Percentiles rank a stretch among this genome's conserved stretches.
phyloP scores from a whole-genome alignment of 2,888 invertebrate species.

The Strigamia transsilvanica region DNA sequence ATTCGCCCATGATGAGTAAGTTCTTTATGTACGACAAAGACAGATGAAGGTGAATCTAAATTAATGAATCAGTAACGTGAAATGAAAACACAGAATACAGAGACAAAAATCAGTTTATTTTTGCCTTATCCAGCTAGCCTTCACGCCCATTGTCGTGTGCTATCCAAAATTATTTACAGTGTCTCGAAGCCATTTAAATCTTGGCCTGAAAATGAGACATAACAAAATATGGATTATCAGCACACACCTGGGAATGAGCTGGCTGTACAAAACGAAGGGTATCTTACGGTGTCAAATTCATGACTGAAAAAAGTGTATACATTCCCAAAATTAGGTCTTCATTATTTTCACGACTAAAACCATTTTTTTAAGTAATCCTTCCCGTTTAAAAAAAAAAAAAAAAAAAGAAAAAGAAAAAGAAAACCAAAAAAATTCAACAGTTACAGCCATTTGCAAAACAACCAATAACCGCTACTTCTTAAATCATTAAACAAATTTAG shows the following conservation, averaged over 20 bases:
- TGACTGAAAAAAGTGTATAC: constrained; percentile 54
- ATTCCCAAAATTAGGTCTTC: constrained; percentile 57
- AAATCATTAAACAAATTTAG: not conserved
- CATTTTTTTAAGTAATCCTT: not conserved
- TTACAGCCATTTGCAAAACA: constrained; percentile 19
- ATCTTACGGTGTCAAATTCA: constrained; percentile 53
- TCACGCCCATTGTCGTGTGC: constrained; percentile 54
- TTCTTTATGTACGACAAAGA: too few species aligned
- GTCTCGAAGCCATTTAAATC: constrained; percentile 54
- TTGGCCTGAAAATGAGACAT: constrained; percentile 50
- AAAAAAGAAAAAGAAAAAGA: not conserved
- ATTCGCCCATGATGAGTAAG: too few species aligned
- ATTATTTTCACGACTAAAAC: constrained; percentile 26
- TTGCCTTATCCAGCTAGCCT: constrained; percentile 58
- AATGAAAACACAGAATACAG: constrained; percentile 46
- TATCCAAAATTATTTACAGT: constrained; percentile 58
- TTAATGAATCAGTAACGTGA: not conserved
- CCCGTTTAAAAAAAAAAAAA: constrained; percentile 6
- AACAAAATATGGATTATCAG: constrained; percentile 56
- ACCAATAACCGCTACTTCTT: not conserved
- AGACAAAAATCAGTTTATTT: constrained; percentile 57
- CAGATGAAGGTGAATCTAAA: not conserved
- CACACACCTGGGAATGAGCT: constrained; percentile 56
- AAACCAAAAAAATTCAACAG: not conserved
- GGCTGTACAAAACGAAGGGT: constrained; percentile 56